Conservation (phyloP, 2,888 invertebrate genomes). For the Dynastes tityus region DNA sequence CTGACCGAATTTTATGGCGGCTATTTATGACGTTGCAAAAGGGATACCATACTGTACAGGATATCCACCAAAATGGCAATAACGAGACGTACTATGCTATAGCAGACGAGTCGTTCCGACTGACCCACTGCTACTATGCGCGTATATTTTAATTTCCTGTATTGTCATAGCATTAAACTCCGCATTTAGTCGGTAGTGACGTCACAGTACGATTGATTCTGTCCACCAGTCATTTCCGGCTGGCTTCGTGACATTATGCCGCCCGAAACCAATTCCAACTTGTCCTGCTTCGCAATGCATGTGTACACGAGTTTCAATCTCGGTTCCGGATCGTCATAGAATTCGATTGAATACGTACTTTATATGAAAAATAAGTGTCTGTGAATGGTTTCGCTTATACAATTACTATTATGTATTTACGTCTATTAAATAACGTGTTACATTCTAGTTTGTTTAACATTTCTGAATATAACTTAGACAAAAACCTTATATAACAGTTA, state of each 20-base stretch:
- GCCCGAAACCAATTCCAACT: slow-evolving; percentile 60
- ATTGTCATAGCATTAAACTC: slow-evolving; percentile 67
- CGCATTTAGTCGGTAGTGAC: slow-evolving; percentile 63
- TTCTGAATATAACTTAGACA: no score
- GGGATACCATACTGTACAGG: slow-evolving; percentile 27
- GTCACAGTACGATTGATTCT: slow-evolving; percentile 67
- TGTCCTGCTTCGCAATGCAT: slow-evolving; percentile 42
- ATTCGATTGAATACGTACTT: slow-evolving; percentile 17
- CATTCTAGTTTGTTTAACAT: no score
- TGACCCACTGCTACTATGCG: slow-evolving; percentile 43
- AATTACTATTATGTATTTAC: neutral
- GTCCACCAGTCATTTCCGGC: slow-evolving; percentile 67
- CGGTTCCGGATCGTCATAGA: slow-evolving; percentile 12
- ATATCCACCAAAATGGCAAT: slow-evolving; percentile 43
- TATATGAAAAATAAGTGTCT: slow-evolving; percentile 29
- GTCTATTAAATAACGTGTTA: neutral
- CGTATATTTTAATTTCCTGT: slow-evolving; percentile 70
- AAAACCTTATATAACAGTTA: no score
- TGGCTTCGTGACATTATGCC: slow-evolving; percentile 55
- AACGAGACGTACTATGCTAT: slow-evolving; percentile 38
- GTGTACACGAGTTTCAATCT: slow-evolving; percentile 44
- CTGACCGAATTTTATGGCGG: slow-evolving; percentile 17
- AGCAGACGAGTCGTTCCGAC: slow-evolving; percentile 39
- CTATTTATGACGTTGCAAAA: slow-evolving; percentile 14
- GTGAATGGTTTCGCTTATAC: neutral